Percentiles rank a stretch among this genome's conserved stretches.
These are phyloP conservation scores for Radopholus similis DNA, from an alignment of 1,140 invertebrate genomes.

Conservation along the genomic window DNA sequence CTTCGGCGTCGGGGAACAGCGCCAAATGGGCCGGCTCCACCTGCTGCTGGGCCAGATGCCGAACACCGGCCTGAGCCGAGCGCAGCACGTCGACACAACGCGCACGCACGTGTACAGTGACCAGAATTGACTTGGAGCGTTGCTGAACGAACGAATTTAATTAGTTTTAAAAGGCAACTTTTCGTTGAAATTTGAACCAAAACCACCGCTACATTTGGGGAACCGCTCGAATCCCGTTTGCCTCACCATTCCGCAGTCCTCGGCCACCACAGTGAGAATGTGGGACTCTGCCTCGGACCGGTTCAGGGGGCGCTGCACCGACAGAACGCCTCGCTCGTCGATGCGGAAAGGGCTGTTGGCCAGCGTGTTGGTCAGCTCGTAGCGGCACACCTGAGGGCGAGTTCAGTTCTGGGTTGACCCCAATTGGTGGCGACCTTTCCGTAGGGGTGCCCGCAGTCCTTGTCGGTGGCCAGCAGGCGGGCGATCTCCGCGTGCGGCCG, in stretches of 20 bases:
- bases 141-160: conserved; percentile 15
- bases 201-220: background rate
- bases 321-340: conserved; percentile 54
- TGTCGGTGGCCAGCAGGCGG: conserved; percentile 44
- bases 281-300: conserved; percentile 49
- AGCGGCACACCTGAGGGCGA: conserved; percentile 37
- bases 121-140: conserved; percentile 51
- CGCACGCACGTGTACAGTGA: conserved; percentile 54
- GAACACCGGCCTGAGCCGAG: background rate
- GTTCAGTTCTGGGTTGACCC: background rate
- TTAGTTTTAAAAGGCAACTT: background rate
- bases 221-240: no score
- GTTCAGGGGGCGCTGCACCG: conserved; percentile 49
- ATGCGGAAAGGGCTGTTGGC: conserved; percentile 53
- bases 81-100: conserved; percentile 44
- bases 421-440: conserved; percentile 39
- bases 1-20: conserved; percentile 28
- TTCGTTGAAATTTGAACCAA: background rate
- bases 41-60: conserved; percentile 21
- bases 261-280: conserved; percentile 56
- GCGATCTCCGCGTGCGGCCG: conserved; percentile 41
- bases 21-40: background rate
- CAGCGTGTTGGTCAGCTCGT: conserved; percentile 58
- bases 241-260: conserved; percentile 55
- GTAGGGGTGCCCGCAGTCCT: conserved; percentile 58